Base-by-base conservation (phyloP, 2,797 vertebrate species). In the Danio tinwini region DNA sequence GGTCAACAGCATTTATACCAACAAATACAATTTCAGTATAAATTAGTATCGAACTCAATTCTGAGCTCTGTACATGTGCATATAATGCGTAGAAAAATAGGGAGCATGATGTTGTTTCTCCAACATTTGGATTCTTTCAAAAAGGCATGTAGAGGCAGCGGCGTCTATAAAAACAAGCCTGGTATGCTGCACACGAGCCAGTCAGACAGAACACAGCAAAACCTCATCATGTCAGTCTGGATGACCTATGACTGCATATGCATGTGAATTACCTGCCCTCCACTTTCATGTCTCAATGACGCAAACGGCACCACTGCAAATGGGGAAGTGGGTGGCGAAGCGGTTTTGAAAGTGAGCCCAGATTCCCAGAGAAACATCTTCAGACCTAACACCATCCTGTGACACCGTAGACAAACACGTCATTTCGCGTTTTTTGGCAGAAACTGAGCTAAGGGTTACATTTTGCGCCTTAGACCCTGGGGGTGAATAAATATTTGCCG, bases 401-500 rank as follows among this genome's bases (percentile, higher is more conserved):
- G 56, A 85, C 78, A 81, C 52, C 67, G 45, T 62, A 62, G 59
- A 59, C 13, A 56, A 53, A 56, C 65, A 74, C 73, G 81, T 62
- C 76, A 70, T 55, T 74, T 82, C 6, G 50, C 42, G 21, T 77
- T 76, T 74, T 29, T 78, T 81, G 47, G 50, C 67, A 81, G 56
- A 78, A 76, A 71, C 37, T 76, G 49, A 81, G 71, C 68, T 65
- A 63, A 71, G 78, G 83, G 80, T 81, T 62, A 71, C 74, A 68
- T 55, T 67, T 63, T 40, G 77, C 50, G 17, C 68, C 65, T 78
- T 61, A 62, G 17, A 64, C 67, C 78, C 44, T 12, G 44, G 65
- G 50, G 59, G 58, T 21, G 56, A 69, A 69, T 79, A 86, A 81
- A 86, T 84, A 78, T 86, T 86, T 82, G 74, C 63, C 61, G 44